Base-by-base conservation (phyloP, 2,113 vertebrate species). In the Tachycineta bicolor region DNA sequence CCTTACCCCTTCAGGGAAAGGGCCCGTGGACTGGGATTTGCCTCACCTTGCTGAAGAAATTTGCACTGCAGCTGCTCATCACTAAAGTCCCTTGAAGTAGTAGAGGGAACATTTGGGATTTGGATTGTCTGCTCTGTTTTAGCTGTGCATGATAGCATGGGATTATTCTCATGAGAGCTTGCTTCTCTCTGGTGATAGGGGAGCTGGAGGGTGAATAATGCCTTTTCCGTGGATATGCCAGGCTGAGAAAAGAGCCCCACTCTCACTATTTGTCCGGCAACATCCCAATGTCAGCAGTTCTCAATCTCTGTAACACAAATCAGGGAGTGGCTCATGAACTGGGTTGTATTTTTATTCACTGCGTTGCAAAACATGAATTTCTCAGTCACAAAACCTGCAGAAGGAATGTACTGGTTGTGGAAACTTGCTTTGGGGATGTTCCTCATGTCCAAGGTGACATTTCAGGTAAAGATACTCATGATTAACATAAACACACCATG, bases 321-420 rank as follows among this genome's bases (percentile, higher is more conserved):
- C 17, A 39, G 2, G 3, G 20, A 65, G 4, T 19, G 7, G 10
- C 49, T 63, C 2, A 6, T 50, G 58, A 90, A 19, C 0, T 20
- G 18, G 5, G 12, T 39, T 89, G 7, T 60, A 5, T 44, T 56
- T 87, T 80, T 68, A 58, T 46, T 3, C 21, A 10, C 10, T 25
- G 1, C 67, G 34, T 43, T 82, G 46, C 8, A 87, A 59, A 75
- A 46, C 18, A 29, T 25, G 2, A 46, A 46, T 50, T 59, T 71
- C 21, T 93, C 39, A 85, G 47, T 43, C 10, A 26, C 3, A 3
- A 71, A 87, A 34, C 8, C 33, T 92, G 83, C 6, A 4, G 44
- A 71, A 85, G 14, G 11, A 71, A 76, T 19, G 9, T 19, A 34
- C 6, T 4, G 8, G 26, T 47, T 75, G 34, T 93, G 62, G 56